Evolutionary conservation across 2,113 vertebrate species (phyloP), one percentile per base, ranked within the genome.

Genomic region (Synodontis membranacea): DNA sequence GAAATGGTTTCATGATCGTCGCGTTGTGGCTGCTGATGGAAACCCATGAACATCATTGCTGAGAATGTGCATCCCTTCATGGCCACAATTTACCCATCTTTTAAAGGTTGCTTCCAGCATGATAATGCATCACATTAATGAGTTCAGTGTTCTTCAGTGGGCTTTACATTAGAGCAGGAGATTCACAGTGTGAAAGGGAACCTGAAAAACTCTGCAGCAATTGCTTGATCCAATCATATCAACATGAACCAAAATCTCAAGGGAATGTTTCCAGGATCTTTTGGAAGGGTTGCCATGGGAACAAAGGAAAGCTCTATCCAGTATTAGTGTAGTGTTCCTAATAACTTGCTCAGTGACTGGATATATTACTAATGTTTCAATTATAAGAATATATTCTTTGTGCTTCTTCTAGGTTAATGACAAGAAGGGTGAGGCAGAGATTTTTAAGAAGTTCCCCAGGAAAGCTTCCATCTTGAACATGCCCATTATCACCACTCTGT

Each of bases 401-500:
- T 86, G 42, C 60, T 83, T 86, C 37, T 78, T 31, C 0, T 83
- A 99, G 98, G 94, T 93, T n/a, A 96, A 94, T 0, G 98, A 99
- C 86, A 92, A 93, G 19, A 96, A 94, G 62, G 91, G 96, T 21
- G 97, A 97, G 86, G 91, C 94, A 0, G 96, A 97, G 64, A 92
- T 98, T 48, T 99, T 99, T 92, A 96, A 94, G 72, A 97, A 95
- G 89, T 95, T 97, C n/a, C 98, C 97, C 66, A 94, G 97, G 58
- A 97, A 96, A 91, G 97, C 98, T 2, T 97, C 97, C 2, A 97
- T 99, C 85, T 95, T 99, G 86, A 96, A 97, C 92, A 98, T 97
- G 97, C 97, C 98, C 0, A 92, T 99, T 68, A 95, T 99, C 93
- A 99, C 98, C 0, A 99, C 98, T 0, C 94, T 99, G 11, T 98